Conservation (phyloP, 2,888 invertebrate genomes). For the Ypsolopha sequella region DNA sequence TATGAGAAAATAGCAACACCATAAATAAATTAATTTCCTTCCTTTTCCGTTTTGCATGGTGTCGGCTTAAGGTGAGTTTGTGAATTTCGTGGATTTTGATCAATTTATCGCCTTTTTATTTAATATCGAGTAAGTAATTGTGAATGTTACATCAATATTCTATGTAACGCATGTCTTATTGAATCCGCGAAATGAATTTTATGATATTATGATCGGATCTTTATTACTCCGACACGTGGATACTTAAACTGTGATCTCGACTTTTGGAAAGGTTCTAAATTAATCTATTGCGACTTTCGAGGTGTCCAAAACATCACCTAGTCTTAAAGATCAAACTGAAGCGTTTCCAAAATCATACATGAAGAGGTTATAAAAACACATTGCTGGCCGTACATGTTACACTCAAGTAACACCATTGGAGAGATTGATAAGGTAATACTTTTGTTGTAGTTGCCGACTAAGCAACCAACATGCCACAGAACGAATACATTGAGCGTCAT, state of each 20-base stretch:
- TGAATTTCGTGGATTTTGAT: background rate
- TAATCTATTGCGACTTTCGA: background rate
- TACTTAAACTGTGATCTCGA: too few relatives aligned
- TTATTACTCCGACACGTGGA: too few relatives aligned
- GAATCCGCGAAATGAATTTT: too few relatives aligned
- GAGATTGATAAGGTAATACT: constrained; percentile 25
- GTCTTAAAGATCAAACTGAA: background rate
- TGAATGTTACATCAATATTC: background rate
- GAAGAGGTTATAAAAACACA: constrained; percentile 4
- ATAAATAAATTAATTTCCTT: constrained; percentile 17
- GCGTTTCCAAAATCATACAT: background rate
- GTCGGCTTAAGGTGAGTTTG: constrained; percentile 62
- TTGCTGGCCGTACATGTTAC: background rate
- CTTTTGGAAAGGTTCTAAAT: background rate
- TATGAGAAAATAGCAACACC: background rate
- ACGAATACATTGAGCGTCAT: constrained; percentile 99
- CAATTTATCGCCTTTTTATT: background rate
- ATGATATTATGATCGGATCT: too few relatives aligned
- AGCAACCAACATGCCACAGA: constrained; percentile 92
- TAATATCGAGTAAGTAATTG: background rate
- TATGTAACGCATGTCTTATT: too few relatives aligned
- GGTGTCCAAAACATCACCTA: background rate
- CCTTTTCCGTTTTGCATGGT: constrained; percentile 68
- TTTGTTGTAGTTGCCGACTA: constrained; percentile 69
- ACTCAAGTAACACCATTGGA: background rate